Conservation (phyloP, 2,797 vertebrate species). For the Smutsia gigantea region DNA sequence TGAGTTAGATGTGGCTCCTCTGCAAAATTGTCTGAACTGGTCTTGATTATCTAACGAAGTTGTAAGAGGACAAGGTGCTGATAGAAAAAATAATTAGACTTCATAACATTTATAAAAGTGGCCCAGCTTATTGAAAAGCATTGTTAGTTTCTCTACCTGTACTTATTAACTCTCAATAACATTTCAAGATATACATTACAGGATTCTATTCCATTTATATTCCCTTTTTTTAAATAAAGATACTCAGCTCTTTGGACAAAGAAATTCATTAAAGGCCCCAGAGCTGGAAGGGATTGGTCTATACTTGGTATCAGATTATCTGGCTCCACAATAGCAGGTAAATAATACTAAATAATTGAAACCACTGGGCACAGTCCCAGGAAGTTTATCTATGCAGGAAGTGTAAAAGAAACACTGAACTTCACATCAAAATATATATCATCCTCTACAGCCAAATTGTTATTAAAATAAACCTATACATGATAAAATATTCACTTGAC, state of each 20-base stretch:
- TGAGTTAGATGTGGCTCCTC: not conserved
- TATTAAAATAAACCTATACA: not conserved
- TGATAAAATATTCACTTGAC: not conserved
- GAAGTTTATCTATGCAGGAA: not conserved
- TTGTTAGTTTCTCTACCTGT: not conserved
- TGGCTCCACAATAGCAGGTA: not conserved
- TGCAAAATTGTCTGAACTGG: not conserved
- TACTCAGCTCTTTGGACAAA: not conserved
- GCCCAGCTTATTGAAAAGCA: not conserved
- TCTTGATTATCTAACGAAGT: not conserved
- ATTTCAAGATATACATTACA: not conserved
- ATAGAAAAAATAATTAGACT: not conserved
- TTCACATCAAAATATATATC: not conserved
- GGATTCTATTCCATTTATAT: not conserved
- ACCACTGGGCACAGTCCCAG: not conserved
- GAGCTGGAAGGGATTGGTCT: not conserved
- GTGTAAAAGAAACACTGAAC: not conserved
- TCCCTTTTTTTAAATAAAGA: not conserved
- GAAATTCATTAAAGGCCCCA: not conserved
- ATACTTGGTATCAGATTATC: not conserved
- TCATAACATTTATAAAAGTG: not conserved
- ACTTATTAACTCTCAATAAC: not conserved
- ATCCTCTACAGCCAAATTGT: not conserved
- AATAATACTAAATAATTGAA: not conserved
- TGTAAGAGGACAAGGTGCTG: not conserved